Conservation (phyloP, 2,113 vertebrate species). For the Sander vitreus region DNA sequence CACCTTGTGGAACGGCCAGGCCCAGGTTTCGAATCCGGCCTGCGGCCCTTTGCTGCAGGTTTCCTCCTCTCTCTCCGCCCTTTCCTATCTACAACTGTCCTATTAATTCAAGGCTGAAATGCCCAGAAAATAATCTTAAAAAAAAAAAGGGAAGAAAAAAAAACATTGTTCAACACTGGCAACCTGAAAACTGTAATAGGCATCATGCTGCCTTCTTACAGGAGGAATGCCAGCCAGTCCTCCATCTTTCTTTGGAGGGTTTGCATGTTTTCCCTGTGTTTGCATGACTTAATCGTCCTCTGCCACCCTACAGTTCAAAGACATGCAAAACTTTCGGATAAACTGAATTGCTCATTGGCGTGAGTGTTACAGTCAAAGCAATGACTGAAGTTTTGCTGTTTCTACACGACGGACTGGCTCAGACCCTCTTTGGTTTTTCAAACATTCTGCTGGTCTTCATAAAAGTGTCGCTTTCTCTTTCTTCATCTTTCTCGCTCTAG, state of each 20-base stretch:
- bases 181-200: no score
- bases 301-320: not conserved
- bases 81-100: no score
- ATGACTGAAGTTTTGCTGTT: not conserved
- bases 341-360: not conserved
- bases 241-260: no score
- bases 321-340: not conserved
- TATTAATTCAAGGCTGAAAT: no score
- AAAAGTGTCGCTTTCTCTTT: not conserved
- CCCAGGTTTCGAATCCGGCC: no score
- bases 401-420: not conserved
- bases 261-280: not conserved
- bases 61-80: no score
- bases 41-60: no score
- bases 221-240: not conserved
- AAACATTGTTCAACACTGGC: no score
- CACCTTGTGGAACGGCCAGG: no score
- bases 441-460: not conserved
- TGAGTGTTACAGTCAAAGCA: not conserved
- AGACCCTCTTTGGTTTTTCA: not conserved
- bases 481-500: slow-evolving; percentile 66
- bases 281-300: not conserved
- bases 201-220: no score
- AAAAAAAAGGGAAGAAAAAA: no score
- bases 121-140: no score